Conservation (phyloP, 2,113 vertebrate genomes). For the Ptilorrhoa leucosticta region DNA sequence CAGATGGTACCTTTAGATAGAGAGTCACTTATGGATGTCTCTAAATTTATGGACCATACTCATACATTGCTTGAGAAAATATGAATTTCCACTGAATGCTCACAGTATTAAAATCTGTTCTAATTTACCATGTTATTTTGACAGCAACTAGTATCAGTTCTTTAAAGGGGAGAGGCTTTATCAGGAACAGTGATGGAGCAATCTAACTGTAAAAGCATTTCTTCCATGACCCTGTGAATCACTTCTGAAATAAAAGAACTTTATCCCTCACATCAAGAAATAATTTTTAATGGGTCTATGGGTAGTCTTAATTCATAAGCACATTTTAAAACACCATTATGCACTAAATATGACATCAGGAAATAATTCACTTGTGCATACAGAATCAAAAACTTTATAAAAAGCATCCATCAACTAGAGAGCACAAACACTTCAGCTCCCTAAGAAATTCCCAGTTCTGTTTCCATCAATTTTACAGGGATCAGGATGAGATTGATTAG, state of each 20-base stretch:
- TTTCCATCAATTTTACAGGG: neutral
- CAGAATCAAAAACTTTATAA: neutral
- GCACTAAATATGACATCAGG: neutral
- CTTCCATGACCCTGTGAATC: neutral
- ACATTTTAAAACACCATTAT: conserved; percentile 4
- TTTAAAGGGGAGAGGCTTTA: neutral
- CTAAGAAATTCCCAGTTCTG: neutral
- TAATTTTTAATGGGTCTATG: neutral
- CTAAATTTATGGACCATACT: neutral
- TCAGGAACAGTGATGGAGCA: neutral
- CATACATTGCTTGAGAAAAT: neutral
- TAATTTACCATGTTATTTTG: neutral
- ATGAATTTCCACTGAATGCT: neutral
- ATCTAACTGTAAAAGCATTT: neutral
- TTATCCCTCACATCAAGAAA: neutral
- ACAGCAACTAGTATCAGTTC: neutral
- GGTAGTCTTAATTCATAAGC: neutral
- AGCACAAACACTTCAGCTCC: neutral
- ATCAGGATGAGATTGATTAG: neutral
- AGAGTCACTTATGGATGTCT: neutral
- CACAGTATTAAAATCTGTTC: neutral
- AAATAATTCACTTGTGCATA: neutral
- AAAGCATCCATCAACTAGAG: neutral
- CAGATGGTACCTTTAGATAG: neutral
- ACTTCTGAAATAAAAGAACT: conserved; percentile 6